phyloP scores from a whole-genome alignment of 2,888 invertebrate species.

The Noctua fimbriata region DNA sequence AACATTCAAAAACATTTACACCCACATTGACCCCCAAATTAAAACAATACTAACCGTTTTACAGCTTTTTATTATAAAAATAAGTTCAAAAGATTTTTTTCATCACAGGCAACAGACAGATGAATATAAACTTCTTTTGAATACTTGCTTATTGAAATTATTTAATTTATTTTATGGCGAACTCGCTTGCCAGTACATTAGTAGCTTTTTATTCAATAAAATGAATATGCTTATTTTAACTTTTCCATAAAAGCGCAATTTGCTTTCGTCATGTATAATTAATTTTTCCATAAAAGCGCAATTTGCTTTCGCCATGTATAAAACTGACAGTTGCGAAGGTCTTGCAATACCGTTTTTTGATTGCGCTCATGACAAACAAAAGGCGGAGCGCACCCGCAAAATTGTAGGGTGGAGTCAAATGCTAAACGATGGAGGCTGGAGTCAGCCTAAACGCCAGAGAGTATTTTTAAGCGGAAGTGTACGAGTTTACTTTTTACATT shows the following conservation, averaged over 20 bases:
- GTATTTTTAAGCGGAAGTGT: neutral
- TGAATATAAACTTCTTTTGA: neutral
- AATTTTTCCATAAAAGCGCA: too few relatives aligned
- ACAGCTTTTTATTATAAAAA: neutral
- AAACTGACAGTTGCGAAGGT: neutral
- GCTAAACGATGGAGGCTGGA: neutral
- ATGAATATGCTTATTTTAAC: neutral
- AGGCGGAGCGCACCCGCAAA: neutral
- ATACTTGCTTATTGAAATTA: neutral
- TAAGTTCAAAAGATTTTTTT: neutral
- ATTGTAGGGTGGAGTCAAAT: neutral
- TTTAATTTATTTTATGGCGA: neutral
- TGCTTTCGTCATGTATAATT: too few relatives aligned
- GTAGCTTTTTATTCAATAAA: neutral
- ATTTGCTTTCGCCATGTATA: too few relatives aligned
- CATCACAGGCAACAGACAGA: neutral
- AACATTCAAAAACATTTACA: slow-evolving; percentile 23
- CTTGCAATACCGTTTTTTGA: neutral
- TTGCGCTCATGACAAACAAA: slow-evolving; percentile 15
- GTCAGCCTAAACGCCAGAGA: neutral
- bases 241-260: neutral
- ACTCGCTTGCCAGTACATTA: neutral
- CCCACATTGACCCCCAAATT: neutral
- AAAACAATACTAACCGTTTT: neutral
- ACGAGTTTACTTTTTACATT: neutral